These are phyloP conservation scores for Lanistes nyassanus DNA, from an alignment of 1,140 invertebrate species.

Conservation along the genomic window DNA sequence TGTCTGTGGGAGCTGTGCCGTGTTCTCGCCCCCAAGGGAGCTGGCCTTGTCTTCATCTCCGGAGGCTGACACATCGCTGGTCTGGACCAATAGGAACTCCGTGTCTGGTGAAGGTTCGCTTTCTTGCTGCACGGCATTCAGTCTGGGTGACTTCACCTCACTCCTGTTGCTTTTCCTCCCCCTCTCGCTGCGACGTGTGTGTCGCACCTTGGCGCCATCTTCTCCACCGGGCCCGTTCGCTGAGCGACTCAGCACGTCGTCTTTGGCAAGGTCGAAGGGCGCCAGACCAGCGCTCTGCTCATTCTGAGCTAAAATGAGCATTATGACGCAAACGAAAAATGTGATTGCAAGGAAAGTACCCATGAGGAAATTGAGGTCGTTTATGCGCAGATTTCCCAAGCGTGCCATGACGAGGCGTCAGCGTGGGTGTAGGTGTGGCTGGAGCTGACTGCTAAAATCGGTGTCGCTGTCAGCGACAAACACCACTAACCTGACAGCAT, in stretches of 20 bases:
- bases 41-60: too few relatives aligned
- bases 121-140: too few relatives aligned
- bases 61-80: too few relatives aligned
- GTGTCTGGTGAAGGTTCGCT: too few relatives aligned
- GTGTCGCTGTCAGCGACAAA: too few relatives aligned
- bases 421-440: too few relatives aligned
- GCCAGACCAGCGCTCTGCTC: background rate
- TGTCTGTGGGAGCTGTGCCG: background rate
- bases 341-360: conserved; percentile 11
- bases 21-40: too few relatives aligned
- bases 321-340: background rate
- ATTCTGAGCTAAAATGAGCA: background rate
- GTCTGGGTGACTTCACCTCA: background rate
- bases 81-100: too few relatives aligned
- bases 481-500: too few relatives aligned
- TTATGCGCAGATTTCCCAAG: background rate
- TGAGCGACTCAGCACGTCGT: background rate
- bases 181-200: background rate
- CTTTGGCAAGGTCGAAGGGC: background rate
- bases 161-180: background rate
- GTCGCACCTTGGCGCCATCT: too few relatives aligned
- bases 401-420: conserved; percentile 4
- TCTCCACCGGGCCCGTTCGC: background rate
- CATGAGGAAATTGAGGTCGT: conserved; percentile 7
- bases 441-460: too few relatives aligned